Evolutionary conservation across 2,113 vertebrate species (phyloP).

Genomic region (Myrmecobius fasciatus): DNA sequence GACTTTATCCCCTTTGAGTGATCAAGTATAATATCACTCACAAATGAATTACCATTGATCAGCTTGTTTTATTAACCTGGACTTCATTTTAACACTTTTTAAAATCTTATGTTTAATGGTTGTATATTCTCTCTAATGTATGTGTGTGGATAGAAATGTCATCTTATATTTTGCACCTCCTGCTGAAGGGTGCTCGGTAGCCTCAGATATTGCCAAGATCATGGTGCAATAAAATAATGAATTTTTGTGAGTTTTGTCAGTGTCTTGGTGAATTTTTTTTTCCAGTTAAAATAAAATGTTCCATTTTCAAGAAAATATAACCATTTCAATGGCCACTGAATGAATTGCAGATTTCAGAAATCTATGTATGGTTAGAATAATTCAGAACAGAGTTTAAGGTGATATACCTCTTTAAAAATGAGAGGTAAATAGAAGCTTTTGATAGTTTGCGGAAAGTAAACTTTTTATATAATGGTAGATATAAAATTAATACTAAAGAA

Average conservation of each 20-base stretch:
- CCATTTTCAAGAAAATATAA: no score
- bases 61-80: not conserved
- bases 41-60: not conserved
- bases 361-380: no score
- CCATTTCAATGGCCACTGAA: rapidly evolving
- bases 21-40: not conserved
- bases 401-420: not conserved
- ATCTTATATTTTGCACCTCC: not conserved
- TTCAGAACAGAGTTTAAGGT: not conserved
- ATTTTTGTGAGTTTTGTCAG: constrained; percentile 37
- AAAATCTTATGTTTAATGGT: not conserved
- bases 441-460: not conserved
- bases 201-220: constrained; percentile 55
- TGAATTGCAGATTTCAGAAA: not conserved
- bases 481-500: not conserved
- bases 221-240: constrained; percentile 76
- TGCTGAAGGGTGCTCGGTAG: not conserved
- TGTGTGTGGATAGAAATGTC: not conserved
- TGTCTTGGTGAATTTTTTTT: not conserved
- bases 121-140: not conserved
- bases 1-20: not conserved
- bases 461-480: not conserved
- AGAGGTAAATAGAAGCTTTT: not conserved
- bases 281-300: rapidly evolving
- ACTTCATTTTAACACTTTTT: not conserved